Conservation (phyloP, 2,797 vertebrate species). For the Scleropages formosus region DNA sequence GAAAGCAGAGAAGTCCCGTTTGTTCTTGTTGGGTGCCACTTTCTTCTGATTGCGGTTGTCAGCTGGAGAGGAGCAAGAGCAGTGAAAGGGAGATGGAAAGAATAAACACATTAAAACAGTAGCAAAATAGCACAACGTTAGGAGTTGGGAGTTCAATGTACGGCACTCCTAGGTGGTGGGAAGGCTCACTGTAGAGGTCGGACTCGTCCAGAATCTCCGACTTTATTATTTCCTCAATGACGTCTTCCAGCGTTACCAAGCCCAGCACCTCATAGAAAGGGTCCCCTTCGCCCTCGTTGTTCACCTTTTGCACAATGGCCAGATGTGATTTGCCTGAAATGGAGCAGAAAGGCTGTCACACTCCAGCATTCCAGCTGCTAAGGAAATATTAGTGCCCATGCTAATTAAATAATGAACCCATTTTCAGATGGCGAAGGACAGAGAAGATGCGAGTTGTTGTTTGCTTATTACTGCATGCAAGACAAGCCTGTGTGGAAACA, state of each 20-base stretch:
- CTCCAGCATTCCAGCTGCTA: too few species aligned
- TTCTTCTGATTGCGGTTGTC: slow-evolving; percentile 88
- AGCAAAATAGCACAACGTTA: background rate
- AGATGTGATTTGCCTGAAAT: slow-evolving; percentile 87
- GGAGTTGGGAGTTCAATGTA: too few species aligned
- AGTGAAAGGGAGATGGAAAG: background rate
- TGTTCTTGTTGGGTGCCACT: slow-evolving; percentile 78
- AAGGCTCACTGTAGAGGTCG: slow-evolving; percentile 84
- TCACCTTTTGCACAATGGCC: slow-evolving; percentile 97
- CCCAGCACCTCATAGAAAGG: slow-evolving; percentile 96
- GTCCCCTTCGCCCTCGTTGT: slow-evolving; percentile 91
- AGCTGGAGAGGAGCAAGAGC: slow-evolving; percentile 57
- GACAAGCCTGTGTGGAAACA: too few species aligned
- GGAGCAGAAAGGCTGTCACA: background rate
- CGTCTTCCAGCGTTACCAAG: slow-evolving; percentile 90
- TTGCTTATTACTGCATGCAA: too few species aligned
- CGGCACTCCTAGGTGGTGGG: too few species aligned
- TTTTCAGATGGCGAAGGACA: too few species aligned
- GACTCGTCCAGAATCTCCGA: slow-evolving; percentile 93
- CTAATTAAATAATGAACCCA: too few species aligned
- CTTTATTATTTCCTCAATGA: slow-evolving; percentile 96
- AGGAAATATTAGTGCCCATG: too few species aligned
- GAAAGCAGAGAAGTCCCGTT: slow-evolving; percentile 91
- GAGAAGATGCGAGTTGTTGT: too few species aligned
- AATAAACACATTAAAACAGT: background rate